Evolutionary conservation across 2,888 invertebrate genomes (phyloP), one percentile per base, ranked within the genome.

Genomic region (Eupithecia dodoneata): DNA sequence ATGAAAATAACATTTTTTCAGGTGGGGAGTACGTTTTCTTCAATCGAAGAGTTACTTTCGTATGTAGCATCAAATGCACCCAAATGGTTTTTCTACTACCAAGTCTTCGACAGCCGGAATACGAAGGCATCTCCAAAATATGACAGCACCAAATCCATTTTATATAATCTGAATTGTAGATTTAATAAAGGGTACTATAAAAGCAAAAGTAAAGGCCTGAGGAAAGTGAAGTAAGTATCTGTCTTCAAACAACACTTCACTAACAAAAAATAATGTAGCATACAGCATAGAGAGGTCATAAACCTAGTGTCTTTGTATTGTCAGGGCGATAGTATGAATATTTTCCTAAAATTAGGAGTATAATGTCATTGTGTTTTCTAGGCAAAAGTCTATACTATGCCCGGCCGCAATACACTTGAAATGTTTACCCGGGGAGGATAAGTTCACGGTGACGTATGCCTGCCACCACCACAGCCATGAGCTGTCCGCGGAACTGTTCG

Each of bases 381-480:
- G 76, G 41, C 63, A n/a, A 13, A 76, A 76, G 18, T 70, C 65
- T n/a, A 70, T 71, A 10, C 30, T 18, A 30, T 79, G 79, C 45
- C 79, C 79, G 0, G 79, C 76, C 10, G 55, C n/a, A 5, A 41
- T 76, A 42, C 47, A 18, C 30, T 41, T 76, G 74, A 42, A 59
- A 9, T 72, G 74, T 10, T 9, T 42, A 7, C 74, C 76, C 30
- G 74, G 74, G 1, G 74, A 76, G 42, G 47, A 66, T 3, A 15
- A 5, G 59, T 76, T 75, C 41, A 59, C 30, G 12, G 79, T 76
- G 71, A 70, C 47, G 47, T 74, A 76, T 15, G 79, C 30, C 4
- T 79, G 79, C 45, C 79, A 79, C 47, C 79, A 79, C 44, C 79
- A 79, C 67, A 75, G 45, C 66, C 79, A 79, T 13, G 76, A 74